These are phyloP conservation scores for Dissostichus mawsoni DNA, from an alignment of 2,113 vertebrate species.

Conservation along the genomic window DNA sequence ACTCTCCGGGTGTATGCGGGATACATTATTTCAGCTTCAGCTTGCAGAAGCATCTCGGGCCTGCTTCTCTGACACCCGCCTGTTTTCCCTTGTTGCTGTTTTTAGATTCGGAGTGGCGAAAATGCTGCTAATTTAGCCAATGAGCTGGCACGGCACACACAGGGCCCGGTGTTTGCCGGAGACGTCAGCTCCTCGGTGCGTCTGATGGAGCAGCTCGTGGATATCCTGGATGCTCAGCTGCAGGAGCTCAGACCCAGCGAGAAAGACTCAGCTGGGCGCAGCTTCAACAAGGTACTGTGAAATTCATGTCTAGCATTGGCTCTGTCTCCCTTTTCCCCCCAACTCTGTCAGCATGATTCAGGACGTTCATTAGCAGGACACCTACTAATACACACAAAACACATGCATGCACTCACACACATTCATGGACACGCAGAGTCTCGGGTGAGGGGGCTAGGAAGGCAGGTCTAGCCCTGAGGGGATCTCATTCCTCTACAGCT, in stretches of 20 bases:
- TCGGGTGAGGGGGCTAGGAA: slow-evolving; percentile 51
- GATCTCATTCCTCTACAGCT: slow-evolving; percentile 63
- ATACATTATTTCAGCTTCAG: slow-evolving; percentile 46
- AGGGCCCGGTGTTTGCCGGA: slow-evolving; percentile 94
- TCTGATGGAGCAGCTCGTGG: slow-evolving; percentile 97
- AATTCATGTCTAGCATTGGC: slow-evolving; percentile 44
- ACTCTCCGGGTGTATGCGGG: slow-evolving; percentile 9
- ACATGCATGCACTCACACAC: slow-evolving; percentile 16
- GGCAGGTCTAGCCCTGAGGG: slow-evolving; percentile 58
- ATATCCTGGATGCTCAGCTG: slow-evolving; percentile 97
- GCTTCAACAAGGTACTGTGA: slow-evolving; percentile 95
- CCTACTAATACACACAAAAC: slow-evolving; percentile 22
- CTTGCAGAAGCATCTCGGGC: slow-evolving; percentile 5
- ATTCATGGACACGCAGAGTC: slow-evolving; percentile 4
- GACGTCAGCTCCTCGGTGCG: slow-evolving; percentile 97
- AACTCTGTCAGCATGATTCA: slow-evolving; percentile 46
- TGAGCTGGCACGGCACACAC: slow-evolving; percentile 96
- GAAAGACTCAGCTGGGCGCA: slow-evolving; percentile 92
- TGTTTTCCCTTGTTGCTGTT: slow-evolving; percentile 25
- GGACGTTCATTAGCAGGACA: slow-evolving; percentile 67
- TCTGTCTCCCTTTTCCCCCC: slow-evolving; percentile 17
- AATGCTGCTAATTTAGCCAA: slow-evolving; percentile 98
- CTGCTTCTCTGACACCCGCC: slow-evolving; percentile 4
- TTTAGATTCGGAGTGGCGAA: slow-evolving; percentile 96
- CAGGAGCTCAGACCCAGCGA: slow-evolving; percentile 94